Evolutionary conservation across 2,797 vertebrate species (phyloP), one percentile per base, ranked within the genome.

Genomic region (Chaetophractus vellerosus): DNA sequence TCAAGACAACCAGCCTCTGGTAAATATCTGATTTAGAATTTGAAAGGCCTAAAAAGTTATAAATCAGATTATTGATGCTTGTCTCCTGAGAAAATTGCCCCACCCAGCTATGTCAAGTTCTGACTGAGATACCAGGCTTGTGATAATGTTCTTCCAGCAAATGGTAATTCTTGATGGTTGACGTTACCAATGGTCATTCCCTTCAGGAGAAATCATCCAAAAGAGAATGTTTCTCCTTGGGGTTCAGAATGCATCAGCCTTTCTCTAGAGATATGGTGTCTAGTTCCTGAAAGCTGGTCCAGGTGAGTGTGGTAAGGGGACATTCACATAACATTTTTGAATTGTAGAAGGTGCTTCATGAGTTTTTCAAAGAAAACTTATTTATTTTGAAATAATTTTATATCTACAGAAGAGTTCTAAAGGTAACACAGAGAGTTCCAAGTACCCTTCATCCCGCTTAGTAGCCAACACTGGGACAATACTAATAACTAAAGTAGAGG

Each of bases 21-120:
- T 41, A 69, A 97, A 93, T 88, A 88, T 74, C 88, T 75, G 55
- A 87, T 94, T 96, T 87, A 41, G 87, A 97, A 85, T 88, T 96
- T 10, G 55, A 82, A 96, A 81, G 61, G 31, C 21, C 75, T 80
- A 19, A 21, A n/a, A 61, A 74, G 36, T 41, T 68, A 38, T 19
- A 68, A 50, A 41, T 90, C 45, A 68, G 33, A 19, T 74, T 71
- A 55, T 57, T 41, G 50, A 28, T 68, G 75, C 69, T 82, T 57
- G 61, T 28, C 24, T 63, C 61, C 1, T 38, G 41, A 45, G 59
- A 81, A 92, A 75, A 48, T 86, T 78, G 93, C n/a, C 63, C 50
- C 18, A 85, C 2, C 36, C 9, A 72, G 68, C 48, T 33, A n/a
- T 31, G 12, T 80, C 19, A 74, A 91, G n/a, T 36, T 88, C 64